phyloP scores from a whole-genome alignment of 2,888 invertebrate genomes.

The Globia sparganii region DNA sequence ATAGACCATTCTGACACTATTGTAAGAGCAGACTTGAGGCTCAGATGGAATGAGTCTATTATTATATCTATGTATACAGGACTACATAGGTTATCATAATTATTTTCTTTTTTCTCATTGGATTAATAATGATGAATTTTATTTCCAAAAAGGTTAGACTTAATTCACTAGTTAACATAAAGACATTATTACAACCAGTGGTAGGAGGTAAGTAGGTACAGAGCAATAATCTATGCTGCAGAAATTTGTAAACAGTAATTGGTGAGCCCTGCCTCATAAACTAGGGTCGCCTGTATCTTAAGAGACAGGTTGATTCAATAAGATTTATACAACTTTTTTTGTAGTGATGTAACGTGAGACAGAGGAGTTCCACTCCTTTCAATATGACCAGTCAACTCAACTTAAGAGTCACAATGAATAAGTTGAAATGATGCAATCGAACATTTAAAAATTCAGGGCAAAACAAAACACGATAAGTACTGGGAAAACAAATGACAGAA shows the following conservation, averaged over 20 bases:
- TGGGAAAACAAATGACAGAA: not conserved
- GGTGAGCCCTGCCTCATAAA: no score
- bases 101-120: not conserved
- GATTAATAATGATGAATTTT: not conserved
- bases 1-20: no score
- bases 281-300: no score
- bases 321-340: not conserved
- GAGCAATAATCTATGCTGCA: no score
- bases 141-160: no score
- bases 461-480: not conserved
- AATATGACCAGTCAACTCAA: not conserved
- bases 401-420: not conserved
- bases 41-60: no score
- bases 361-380: not conserved
- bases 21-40: no score
- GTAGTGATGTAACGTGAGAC: not conserved
- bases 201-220: no score
- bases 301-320: no score
- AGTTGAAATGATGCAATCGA: not conserved
- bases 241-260: no score
- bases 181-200: no score
- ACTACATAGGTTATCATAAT: not conserved
- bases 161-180: no score
- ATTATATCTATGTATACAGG: not conserved
- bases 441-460: not conserved